Base-by-base conservation (phyloP, 2,113 vertebrate genomes). In the Hystrix brachyura region DNA sequence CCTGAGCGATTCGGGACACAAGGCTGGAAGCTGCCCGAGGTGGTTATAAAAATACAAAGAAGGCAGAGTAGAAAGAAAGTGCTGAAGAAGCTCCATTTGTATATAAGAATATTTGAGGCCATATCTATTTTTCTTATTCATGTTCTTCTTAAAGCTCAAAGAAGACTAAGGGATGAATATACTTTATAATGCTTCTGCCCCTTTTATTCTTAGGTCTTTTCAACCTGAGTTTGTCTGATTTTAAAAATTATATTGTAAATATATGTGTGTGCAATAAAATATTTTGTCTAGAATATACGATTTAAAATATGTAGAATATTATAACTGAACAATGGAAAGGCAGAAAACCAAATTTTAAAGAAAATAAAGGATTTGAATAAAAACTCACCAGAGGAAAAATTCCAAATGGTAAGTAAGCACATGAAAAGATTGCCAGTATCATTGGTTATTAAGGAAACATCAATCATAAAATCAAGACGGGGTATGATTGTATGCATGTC, bases 391-490 rank as follows among this genome's bases (percentile, higher is more conserved):
- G 92, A 8, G 12, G 74, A 87, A 32, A 74, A 43, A 74, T 18
- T 67, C 65, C 65, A 76, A 87, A 83, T 7, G 1, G 12, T 32
- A 62, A 67, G 9, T 83, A 43, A 81, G 21, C 67, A 89, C 11
- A 27, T 71, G n/a, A 55, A 84, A 92, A 85, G 23, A 51, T 23
- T 17, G 9, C 65, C 29, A 86, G 57, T 29, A 62, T 17, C 23
- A 19, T 90, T 51, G 53, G 2, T 57, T 7, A 34, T 57, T 57
- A 46, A 7, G 32, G 14, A 83, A 90, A 92, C 34, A 5, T 1
- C 69, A 84, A 74, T 32, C 84, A 95, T 27, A 32, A 93, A 96
- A 90, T 88, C 32, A 79, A 96, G 46, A 21, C 86, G 59, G 79
- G 87, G 62, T 87, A 62, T 27, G 60, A 64, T 6, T 29, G 55